These are phyloP conservation scores for Simalia tracyae DNA, from an alignment of 2,797 vertebrate species.

Conservation along the genomic window DNA sequence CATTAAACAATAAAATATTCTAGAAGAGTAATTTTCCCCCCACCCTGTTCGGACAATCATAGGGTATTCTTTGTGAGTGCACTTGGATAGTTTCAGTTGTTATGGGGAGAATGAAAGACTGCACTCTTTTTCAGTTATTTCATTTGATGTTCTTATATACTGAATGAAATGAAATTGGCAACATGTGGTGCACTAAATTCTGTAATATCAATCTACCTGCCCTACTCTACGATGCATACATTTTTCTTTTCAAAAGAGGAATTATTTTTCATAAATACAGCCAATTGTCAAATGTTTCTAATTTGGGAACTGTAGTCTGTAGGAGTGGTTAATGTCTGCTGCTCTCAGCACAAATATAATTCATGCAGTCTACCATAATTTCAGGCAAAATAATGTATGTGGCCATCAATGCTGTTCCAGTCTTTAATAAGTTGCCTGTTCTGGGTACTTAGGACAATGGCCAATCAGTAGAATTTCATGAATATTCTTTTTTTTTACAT, in stretches of 20 bases:
- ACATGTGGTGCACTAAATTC: constrained; percentile 37
- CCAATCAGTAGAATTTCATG: constrained; percentile 50
- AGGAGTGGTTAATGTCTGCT: constrained; percentile 41
- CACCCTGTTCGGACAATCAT: background rate
- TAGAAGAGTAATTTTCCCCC: background rate
- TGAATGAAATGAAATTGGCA: constrained; percentile 49
- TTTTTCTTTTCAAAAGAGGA: constrained; percentile 39
- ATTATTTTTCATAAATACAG: constrained; percentile 51
- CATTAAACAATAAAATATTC: background rate
- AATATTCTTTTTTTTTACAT: background rate
- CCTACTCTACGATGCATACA: constrained; percentile 24
- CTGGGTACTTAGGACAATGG: constrained; percentile 48
- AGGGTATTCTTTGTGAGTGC: background rate
- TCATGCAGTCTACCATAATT: constrained; percentile 46
- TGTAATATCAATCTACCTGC: constrained; percentile 43
- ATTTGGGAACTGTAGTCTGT: background rate
- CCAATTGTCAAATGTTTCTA: constrained; percentile 44
- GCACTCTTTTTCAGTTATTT: constrained; percentile 20
- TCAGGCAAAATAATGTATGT: constrained; percentile 41
- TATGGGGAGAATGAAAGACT: background rate
- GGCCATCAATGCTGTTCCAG: constrained; percentile 28
- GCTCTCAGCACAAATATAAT: constrained; percentile 54
- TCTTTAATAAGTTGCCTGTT: constrained; percentile 47
- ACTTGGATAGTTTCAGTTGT: constrained; percentile 2
- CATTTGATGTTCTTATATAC: constrained; percentile 50